Evolutionary conservation across 2,113 vertebrate species (phyloP).

Genomic region (Scomber scombrus): DNA sequence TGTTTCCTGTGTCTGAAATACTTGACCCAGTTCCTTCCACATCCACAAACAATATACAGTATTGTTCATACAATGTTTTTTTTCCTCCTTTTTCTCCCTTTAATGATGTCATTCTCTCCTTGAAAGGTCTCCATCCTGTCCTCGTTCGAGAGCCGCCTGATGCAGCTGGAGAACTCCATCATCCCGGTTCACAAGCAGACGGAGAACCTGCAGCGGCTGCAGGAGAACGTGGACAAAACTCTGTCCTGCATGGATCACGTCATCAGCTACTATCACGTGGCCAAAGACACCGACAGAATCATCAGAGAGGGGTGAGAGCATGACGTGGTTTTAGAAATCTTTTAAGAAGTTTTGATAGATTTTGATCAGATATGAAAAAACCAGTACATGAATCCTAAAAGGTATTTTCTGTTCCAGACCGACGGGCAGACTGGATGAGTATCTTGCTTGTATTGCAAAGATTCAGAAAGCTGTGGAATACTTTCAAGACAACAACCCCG

Average conservation of each 20-base stretch:
- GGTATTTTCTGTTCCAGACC: conserved; percentile 82
- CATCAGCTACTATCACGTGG: conserved; percentile 98
- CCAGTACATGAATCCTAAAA: neutral
- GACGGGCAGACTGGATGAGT: conserved; percentile 93
- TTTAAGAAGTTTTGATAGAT: too few species aligned
- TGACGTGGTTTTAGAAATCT: neutral
- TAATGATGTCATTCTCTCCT: neutral
- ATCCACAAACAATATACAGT: neutral
- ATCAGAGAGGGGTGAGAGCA: conserved; percentile 93
- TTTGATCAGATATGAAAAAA: neutral
- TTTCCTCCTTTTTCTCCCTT: neutral
- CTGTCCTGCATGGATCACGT: conserved; percentile 95
- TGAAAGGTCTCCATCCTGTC: conserved; percentile 95
- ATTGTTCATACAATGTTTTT: neutral
- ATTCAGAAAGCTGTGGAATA: conserved; percentile 99
- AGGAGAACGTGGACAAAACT: conserved; percentile 97
- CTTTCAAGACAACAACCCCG: conserved; percentile 98
- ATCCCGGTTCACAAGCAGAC: conserved; percentile 98
- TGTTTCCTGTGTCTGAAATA: too few species aligned
- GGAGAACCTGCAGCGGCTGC: conserved; percentile 96
- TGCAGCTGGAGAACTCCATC: conserved; percentile 98
- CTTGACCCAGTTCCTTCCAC: neutral
- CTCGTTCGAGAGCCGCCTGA: conserved; percentile 97
- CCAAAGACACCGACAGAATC: conserved; percentile 95
- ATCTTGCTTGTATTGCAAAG: conserved; percentile 94